Evolutionary conservation across 1,140 invertebrate genomes (phyloP).

Genomic region (Caenorhabditis tropicalis): DNA sequence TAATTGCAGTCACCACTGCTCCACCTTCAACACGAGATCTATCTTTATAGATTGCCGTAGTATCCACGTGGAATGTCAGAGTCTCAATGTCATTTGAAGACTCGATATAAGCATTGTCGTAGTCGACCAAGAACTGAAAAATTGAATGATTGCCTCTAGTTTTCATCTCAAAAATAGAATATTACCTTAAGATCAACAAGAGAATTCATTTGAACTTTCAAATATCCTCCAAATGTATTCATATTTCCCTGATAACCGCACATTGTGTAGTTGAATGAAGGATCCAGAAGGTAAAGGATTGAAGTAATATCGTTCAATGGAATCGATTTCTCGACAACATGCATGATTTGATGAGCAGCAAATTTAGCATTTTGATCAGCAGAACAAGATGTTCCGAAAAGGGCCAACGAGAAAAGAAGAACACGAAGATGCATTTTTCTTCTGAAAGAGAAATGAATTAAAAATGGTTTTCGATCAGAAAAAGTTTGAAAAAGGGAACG

Average conservation of each 20-base stretch:
- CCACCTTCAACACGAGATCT: conserved; percentile 5
- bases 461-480: not conserved
- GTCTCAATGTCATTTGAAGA: not conserved
- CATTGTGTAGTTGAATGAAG: conserved; percentile 22
- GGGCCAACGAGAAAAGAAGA: conserved; percentile 3
- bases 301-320: not conserved
- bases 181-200: conserved; percentile 4
- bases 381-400: not conserved
- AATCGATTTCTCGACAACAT: not conserved
- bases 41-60: not conserved
- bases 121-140: conserved; percentile 31
- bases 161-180: too few relatives aligned
- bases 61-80: conserved; percentile 21
- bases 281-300: not conserved
- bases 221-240: not conserved
- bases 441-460: not conserved
- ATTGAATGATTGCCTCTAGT: not conserved
- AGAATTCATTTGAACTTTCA: conserved; percentile 9
- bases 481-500: not conserved
- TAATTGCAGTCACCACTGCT: conserved; percentile 9
- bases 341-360: conserved; percentile 25
- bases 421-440: not conserved
- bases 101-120: not conserved
- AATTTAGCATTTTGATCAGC: not conserved
- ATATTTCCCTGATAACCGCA: not conserved